Percentiles rank a stretch among this genome's conserved stretches.
Conservation (phyloP, 2,888 invertebrate genomes). For the Aplocera efformata region DNA sequence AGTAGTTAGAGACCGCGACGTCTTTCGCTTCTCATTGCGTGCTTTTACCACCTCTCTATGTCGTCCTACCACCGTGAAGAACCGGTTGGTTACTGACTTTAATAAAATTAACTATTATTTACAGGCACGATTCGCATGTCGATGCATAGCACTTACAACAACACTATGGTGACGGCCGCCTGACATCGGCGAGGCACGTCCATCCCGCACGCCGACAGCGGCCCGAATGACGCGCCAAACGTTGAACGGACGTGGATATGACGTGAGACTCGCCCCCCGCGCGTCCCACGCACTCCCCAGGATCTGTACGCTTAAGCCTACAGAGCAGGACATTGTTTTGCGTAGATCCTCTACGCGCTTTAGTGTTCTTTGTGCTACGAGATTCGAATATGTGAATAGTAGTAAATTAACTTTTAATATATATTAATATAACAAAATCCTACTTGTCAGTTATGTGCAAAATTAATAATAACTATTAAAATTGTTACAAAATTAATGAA, state of each 20-base stretch:
- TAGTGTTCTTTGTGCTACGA: too few species aligned
- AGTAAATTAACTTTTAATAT: too few species aligned
- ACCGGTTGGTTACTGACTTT: slow-evolving; percentile 7
- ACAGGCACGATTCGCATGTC: slow-evolving; percentile 73
- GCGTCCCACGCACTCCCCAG: slow-evolving; percentile 50
- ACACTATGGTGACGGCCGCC: slow-evolving; percentile 60
- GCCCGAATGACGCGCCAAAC: slow-evolving; percentile 44
- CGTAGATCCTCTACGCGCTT: not conserved
- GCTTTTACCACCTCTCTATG: slow-evolving; percentile 21
- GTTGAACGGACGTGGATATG: slow-evolving; percentile 32
- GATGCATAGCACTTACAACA: slow-evolving; percentile 75
- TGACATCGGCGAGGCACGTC: slow-evolving; percentile 65
- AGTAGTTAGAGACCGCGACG: slow-evolving; percentile 59
- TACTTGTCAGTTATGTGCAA: too few species aligned
- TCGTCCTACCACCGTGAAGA: slow-evolving; percentile 19
- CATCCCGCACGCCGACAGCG: slow-evolving; percentile 43
- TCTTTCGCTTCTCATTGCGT: slow-evolving; percentile 25
- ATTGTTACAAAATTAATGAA: too few species aligned
- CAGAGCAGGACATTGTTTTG: slow-evolving; percentile 13
- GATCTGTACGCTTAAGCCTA: slow-evolving; percentile 60
- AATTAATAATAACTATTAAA: too few species aligned
- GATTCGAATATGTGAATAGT: too few species aligned
- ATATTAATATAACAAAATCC: too few species aligned
- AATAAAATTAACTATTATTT: slow-evolving; percentile 15
- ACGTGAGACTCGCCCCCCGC: slow-evolving; percentile 39